Percentiles rank a stretch among this genome's conserved stretches.
Evolutionary conservation across 2,888 invertebrate genomes (phyloP).

Genomic region (Steinernema hermaphroditum): DNA sequence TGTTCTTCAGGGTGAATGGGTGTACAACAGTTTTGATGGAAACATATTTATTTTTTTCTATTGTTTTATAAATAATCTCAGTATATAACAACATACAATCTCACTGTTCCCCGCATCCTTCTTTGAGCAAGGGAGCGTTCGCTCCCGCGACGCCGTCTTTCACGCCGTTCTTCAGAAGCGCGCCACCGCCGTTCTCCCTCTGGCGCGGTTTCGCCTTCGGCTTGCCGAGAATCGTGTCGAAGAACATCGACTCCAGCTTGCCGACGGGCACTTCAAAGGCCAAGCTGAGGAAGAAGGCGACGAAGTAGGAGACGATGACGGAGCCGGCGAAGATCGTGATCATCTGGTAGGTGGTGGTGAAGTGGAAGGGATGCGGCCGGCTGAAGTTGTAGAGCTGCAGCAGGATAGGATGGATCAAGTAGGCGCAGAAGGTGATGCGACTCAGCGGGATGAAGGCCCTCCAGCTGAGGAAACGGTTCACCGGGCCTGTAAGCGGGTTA

Average conservation of each 20-base stretch:
- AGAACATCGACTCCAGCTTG: conserved; percentile 58
- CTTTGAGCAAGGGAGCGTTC: not conserved
- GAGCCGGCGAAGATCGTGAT: conserved; percentile 55
- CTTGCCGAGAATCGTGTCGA: conserved; percentile 32
- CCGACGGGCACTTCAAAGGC: conserved; percentile 63
- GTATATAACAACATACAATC: no score
- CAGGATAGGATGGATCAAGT: conserved; percentile 72
- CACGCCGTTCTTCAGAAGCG: not conserved
- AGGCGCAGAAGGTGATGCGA: conserved; percentile 84
- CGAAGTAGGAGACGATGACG: conserved; percentile 56
- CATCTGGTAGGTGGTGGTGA: conserved; percentile 44
- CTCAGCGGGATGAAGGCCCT: conserved; percentile 84
- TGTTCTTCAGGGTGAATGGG: no score
- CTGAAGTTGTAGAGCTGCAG: conserved; percentile 64
- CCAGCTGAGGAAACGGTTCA: conserved; percentile 81
- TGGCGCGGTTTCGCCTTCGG: not conserved
- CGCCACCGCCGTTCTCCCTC: not conserved
- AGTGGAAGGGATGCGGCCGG: conserved; percentile 65
- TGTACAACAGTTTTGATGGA: no score
- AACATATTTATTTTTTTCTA: no score
- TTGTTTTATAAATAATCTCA: no score
- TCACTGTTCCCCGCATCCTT: not conserved
- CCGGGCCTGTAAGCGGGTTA: conserved; percentile 56
- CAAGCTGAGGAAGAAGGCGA: conserved; percentile 55
- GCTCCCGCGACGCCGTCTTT: not conserved